Base-by-base conservation (phyloP, 2,113 vertebrate species). In the Globicephala melas region DNA sequence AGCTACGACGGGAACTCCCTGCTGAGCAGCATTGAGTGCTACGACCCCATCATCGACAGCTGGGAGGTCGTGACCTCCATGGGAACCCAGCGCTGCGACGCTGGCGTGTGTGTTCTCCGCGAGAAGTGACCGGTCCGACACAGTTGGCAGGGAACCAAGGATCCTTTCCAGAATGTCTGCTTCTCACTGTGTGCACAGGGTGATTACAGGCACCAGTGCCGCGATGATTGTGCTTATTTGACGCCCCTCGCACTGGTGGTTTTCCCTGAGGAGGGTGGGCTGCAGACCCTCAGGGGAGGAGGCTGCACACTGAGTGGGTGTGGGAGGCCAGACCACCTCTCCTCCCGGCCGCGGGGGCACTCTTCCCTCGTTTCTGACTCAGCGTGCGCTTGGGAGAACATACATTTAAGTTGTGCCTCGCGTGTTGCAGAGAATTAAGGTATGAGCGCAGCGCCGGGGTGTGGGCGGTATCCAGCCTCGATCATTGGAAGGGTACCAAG, bases 21-120 rank as follows among this genome's bases (percentile, higher is more conserved):
- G 84, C 99, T 99, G 97, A 99, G 99, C 99, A 99, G 99, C 96
- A 99, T 99, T 11, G 99, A 99, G 98, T 99, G 99, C 98, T 99
- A 99, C 0, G 99, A 99, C 96, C 99, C 99, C 12, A 99, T 99
- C 90, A 99, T 99, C n/a, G 99, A 99, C 99, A 99, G 97, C 97
- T 99, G 99, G 99, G 99, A 99, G 98, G 99, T 99, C 21, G 99
- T 99, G 33, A 99, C 99, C 8, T 99, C 99, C 55, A 99, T 99
- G 99, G 99, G 99, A 26, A 99, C 99, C 41, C 99, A 99, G 98
- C 99, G 99, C 70, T 99, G 99, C 31, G 99, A 99, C 7, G 99
- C 99, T 0, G 99, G 99, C 0, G 99, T 99, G 95, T 99, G 99
- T 23, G 99, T 99, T 33, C 99, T 99, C 1, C 99, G 99, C 89